Conservation (phyloP, 2,113 vertebrate species). For the Catharus bicknelli region DNA sequence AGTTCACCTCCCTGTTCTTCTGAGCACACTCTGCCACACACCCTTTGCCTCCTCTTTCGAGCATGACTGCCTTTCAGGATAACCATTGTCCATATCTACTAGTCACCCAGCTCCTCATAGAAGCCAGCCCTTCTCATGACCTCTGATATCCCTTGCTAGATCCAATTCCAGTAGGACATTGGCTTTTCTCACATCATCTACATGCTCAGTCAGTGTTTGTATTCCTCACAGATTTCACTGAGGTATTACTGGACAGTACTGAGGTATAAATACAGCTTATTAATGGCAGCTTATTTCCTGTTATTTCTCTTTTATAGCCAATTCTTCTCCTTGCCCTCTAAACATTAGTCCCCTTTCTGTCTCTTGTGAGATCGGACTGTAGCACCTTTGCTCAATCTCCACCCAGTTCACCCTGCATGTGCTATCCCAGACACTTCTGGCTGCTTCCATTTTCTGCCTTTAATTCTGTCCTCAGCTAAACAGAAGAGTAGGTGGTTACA, state of each 20-base stretch:
- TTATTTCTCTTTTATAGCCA: background rate
- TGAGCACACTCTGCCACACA: background rate
- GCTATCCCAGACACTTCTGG: background rate
- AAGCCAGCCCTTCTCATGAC: background rate
- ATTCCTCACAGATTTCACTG: background rate
- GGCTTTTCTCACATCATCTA: background rate
- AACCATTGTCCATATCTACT: background rate
- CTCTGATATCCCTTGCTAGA: background rate
- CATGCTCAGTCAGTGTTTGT: background rate
- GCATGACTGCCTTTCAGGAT: background rate
- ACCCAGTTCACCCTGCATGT: background rate
- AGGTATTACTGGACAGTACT: background rate
- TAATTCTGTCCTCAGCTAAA: conserved; percentile 38
- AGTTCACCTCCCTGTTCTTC: background rate
- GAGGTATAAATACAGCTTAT: background rate
- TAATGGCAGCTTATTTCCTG: background rate
- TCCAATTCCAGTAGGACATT: background rate
- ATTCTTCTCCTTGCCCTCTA: background rate
- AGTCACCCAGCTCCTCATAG: background rate
- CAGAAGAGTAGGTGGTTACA: conserved; percentile 18
- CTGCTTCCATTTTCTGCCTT: conserved; percentile 22
- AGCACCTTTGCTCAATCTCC: background rate
- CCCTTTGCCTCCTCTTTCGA: background rate
- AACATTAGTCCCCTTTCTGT: background rate
- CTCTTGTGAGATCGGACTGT: background rate